phyloP scores from a whole-genome alignment of 1,140 invertebrate species.

The Pseudomyrmex concolor region DNA sequence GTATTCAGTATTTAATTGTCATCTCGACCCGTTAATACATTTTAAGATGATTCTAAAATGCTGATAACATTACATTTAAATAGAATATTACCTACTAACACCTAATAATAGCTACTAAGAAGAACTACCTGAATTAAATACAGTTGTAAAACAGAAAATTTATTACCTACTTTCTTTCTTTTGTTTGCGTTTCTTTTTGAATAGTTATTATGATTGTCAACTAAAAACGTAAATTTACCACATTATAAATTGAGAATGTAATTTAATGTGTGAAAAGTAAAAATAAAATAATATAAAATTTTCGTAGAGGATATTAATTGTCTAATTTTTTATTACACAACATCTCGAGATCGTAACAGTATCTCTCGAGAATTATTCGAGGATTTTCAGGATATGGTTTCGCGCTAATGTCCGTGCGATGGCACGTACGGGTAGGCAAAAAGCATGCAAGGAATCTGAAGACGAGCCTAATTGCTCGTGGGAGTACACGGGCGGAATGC shows the following conservation, averaged over 20 bases:
- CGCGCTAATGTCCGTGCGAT: slow-evolving; percentile 45
- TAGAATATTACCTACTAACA: slow-evolving; percentile 29
- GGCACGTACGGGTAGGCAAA: slow-evolving; percentile 54
- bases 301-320: neutral
- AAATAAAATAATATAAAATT: neutral
- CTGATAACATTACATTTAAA: slow-evolving; percentile 17
- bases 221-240: neutral
- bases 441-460: slow-evolving; percentile 65
- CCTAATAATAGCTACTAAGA: no score
- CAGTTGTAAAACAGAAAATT: neutral
- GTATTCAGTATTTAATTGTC: slow-evolving; percentile 21
- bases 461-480: slow-evolving; percentile 71
- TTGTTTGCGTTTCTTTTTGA: no score
- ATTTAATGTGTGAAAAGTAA: neutral
- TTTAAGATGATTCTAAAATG: slow-evolving; percentile 15
- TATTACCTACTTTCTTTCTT: no score
- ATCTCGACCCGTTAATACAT: slow-evolving; percentile 34
- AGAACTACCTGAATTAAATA: slow-evolving; percentile 18
- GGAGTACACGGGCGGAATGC: slow-evolving; percentile 60
- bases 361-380: slow-evolving; percentile 54
- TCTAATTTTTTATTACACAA: no score
- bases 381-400: slow-evolving; percentile 38
- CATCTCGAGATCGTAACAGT: no score
- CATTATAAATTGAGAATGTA: no score
- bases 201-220: no score